Base-by-base conservation (phyloP, 1,140 invertebrate species). In the Laodelphax striatellus region DNA sequence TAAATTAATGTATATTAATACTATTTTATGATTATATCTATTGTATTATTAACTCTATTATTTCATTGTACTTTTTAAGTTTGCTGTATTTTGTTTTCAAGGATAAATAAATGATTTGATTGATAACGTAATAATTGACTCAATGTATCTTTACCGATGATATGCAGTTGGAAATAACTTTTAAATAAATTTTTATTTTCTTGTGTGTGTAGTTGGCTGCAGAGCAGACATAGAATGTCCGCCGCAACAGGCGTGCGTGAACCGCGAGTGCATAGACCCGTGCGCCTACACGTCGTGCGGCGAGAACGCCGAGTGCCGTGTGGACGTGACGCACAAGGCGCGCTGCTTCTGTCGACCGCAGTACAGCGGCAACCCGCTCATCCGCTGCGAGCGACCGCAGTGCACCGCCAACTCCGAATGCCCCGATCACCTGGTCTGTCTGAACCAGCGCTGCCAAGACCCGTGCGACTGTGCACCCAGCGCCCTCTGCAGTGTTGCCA, bases 211-310 rank as follows among this genome's bases (percentile, higher is more conserved):
- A 88, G 83, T 92, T 66, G 90, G 92, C 66, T 96, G 92, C 70
- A 81, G 88, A 63, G 82, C 82, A 58, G 89, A 94, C 69, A 83
- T 83, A 28, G 91, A 94, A 59, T 95, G 92, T 71, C 80, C 87
- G 5, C 76, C 85, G 22, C 82, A 82, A 41, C 82, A 92, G 72
- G 87, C 90, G 22, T 96, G 92, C 67, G 80, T 94, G 57, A 88
- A 92, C 63, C 78, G 84, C 43, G 81, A 91, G 67, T 96, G 92
- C 70, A 73, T 87, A 19, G 84, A 93, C 71, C 84, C 89, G 0
- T 94, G 92, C 66, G 70, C 77, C 3, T 83, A 84, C 60, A 85
- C 86, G 2, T 86, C 87, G 42, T 94, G 92, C 68, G 91, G 92
- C n/a, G 60, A 76, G 0, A 88, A 90, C 62, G 90, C 92, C 14